A percentile compares a stretch with the other conserved stretches of the same genome.
phyloP scores from a whole-genome alignment of 2,113 vertebrate species.

The Dendropsophus ebraccatus region DNA sequence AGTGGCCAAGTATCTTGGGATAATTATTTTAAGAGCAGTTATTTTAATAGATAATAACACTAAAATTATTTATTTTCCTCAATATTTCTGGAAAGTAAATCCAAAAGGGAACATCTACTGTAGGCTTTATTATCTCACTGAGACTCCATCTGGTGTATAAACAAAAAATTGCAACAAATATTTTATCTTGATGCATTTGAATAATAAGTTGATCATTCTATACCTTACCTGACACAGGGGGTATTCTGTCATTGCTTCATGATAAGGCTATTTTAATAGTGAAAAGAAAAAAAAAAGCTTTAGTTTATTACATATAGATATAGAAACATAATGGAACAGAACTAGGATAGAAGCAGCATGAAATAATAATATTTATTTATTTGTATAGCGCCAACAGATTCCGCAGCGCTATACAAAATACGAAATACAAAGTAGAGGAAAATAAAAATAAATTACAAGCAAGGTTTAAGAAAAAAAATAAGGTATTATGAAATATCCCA shows the following conservation, averaged over 20 bases:
- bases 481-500: background rate
- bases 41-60: too few species aligned
- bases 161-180: background rate
- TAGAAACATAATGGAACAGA: too few species aligned
- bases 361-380: too few species aligned
- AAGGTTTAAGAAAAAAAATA: background rate
- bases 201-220: background rate
- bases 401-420: background rate
- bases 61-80: too few species aligned
- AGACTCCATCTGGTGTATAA: background rate
- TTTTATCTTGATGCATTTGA: too few species aligned
- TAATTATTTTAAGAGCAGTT: too few species aligned
- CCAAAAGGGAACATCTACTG: background rate
- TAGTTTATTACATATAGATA: background rate
- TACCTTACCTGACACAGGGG: conserved; percentile 61
- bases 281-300: background rate
- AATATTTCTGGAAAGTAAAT: too few species aligned
- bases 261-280: conserved; percentile 63
- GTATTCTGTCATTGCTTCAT: conserved; percentile 61
- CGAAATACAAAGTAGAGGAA: background rate
- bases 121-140: background rate
- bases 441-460: background rate
- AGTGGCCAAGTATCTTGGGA: too few species aligned
- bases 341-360: too few species aligned
- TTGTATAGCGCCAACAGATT: too few species aligned